Conservation (phyloP, 2,113 vertebrate genomes). For the Nannobrachium achirus region DNA sequence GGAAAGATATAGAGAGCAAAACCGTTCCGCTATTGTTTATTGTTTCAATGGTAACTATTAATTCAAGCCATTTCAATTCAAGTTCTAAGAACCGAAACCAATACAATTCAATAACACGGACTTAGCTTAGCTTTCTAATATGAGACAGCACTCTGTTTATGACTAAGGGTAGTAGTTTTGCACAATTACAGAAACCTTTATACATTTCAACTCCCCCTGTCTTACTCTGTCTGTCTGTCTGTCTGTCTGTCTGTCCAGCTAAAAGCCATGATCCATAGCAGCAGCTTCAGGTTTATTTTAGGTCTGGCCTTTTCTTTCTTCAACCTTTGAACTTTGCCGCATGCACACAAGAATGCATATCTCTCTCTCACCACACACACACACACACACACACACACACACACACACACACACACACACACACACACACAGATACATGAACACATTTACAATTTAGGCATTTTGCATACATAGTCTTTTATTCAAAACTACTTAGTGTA, state of each 20-base stretch:
- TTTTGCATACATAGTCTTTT: not conserved
- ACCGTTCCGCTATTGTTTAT: no score
- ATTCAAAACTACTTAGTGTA: no score
- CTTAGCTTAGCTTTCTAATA: not conserved
- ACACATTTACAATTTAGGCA: no score
- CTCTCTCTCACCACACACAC: no score
- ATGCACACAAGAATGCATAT: not conserved
- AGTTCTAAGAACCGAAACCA: not conserved
- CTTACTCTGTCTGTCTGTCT: not conserved
- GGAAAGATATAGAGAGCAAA: no score
- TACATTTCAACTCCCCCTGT: not conserved
- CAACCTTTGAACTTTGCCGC: not conserved
- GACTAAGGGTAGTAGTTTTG: no score
- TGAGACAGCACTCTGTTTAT: no score
- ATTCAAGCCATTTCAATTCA: not conserved
- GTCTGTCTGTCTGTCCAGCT: not conserved
- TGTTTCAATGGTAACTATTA: no score
- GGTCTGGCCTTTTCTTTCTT: slow-evolving; percentile 7
- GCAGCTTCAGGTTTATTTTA: slow-evolving; percentile 21
- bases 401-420: no score
- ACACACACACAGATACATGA: no score
- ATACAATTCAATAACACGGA: no score
- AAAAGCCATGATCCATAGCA: not conserved
- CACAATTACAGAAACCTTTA: no score
- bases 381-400: not conserved